Conservation (phyloP, 1,140 invertebrate species). For the Drosophila mayri region DNA sequence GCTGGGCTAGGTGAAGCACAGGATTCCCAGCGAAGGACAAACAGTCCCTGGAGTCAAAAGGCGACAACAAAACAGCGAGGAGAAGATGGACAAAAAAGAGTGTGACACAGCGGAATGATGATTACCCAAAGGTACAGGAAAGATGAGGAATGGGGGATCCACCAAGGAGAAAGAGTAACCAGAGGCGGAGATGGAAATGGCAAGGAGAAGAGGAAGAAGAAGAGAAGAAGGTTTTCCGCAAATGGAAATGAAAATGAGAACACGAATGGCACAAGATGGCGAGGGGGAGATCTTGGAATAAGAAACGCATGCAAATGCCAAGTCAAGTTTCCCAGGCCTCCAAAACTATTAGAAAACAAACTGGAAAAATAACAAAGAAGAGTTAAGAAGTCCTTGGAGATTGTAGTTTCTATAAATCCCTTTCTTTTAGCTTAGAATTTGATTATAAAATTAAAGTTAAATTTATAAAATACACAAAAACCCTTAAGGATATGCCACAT, state of each 20-base stretch:
- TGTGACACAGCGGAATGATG: conserved; percentile 52
- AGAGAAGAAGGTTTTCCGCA: no score
- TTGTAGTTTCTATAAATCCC: neutral
- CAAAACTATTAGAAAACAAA: conserved; percentile 36
- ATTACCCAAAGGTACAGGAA: conserved; percentile 72
- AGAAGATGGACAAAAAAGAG: conserved; percentile 30
- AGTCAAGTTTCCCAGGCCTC: conserved; percentile 49
- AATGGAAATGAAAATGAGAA: conserved; percentile 38
- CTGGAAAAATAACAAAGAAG: neutral
- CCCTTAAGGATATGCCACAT: neutral
- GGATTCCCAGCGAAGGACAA: conserved; percentile 40
- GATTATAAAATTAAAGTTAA: neutral
- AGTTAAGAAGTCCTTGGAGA: neutral
- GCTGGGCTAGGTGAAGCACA: neutral
- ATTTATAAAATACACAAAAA: neutral
- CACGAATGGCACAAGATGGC: conserved; percentile 21
- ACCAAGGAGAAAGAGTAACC: conserved; percentile 26
- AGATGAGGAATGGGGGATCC: conserved; percentile 29
- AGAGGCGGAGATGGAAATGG: conserved; percentile 69
- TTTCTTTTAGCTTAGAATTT: no score
- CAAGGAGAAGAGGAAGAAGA: no score
- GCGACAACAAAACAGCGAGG: conserved; percentile 26
- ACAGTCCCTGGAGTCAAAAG: conserved; percentile 15
- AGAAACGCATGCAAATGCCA: conserved; percentile 74
- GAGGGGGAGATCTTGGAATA: conserved; percentile 36